phyloP scores from a whole-genome alignment of 2,797 vertebrate species.

The Lemur catta region DNA sequence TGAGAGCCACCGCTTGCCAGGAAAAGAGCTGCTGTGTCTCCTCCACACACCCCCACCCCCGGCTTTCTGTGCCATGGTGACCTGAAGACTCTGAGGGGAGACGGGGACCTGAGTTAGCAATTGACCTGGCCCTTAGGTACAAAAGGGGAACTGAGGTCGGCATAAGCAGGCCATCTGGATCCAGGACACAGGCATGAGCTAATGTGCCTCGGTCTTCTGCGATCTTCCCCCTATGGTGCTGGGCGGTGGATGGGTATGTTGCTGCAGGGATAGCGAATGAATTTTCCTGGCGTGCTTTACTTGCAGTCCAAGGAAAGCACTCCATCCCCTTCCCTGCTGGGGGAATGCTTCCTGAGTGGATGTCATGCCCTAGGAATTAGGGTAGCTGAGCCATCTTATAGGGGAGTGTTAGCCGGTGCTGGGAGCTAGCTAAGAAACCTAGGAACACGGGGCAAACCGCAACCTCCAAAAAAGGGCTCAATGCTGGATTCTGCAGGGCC shows the following conservation, averaged over 20 bases:
- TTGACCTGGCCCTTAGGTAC: neutral
- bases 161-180: neutral
- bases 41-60: rapidly evolving
- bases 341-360: neutral
- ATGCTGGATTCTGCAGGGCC: neutral
- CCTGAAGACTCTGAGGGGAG: neutral
- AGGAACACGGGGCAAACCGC: neutral
- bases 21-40: conserved; percentile 72
- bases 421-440: neutral
- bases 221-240: neutral
- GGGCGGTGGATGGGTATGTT: neutral
- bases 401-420: neutral
- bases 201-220: neutral
- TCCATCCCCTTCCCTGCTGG: neutral
- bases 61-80: neutral
- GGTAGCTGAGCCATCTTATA: neutral
- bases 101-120: neutral
- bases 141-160: no score
- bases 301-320: neutral
- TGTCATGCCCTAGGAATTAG: neutral
- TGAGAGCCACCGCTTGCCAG: conserved; percentile 83
- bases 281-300: neutral
- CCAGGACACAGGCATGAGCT: neutral
- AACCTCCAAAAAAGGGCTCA: neutral
- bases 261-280: neutral